Evolutionary conservation across 2,113 vertebrate genomes (phyloP).

Genomic region (Ptilonorhynchus violaceus): DNA sequence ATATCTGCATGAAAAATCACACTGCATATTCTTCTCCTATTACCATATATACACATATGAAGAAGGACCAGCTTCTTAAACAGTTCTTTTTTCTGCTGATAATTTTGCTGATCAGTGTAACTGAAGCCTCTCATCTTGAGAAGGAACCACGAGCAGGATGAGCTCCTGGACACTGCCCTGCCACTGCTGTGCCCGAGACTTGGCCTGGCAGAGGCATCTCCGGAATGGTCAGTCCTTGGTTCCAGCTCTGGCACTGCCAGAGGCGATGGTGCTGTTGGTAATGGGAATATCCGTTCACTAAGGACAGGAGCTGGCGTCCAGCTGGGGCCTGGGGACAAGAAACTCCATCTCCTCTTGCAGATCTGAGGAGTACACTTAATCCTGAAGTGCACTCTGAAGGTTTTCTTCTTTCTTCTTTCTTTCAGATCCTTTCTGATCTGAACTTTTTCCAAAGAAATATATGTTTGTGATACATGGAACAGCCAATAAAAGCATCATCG

Average conservation of each 20-base stretch:
- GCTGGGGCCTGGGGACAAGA: neutral
- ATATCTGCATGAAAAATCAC: neutral
- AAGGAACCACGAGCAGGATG: rapidly evolving
- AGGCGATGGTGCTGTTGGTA: neutral
- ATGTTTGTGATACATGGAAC: conserved; percentile 51
- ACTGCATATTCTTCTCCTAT: neutral
- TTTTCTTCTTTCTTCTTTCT: conserved; percentile 34
- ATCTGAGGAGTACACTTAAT: neutral
- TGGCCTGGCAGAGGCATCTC: neutral
- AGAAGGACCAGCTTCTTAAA: neutral
- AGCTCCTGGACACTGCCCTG: neutral
- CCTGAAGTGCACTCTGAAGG: neutral
- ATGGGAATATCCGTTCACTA: neutral
- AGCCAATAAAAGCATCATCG: conserved; percentile 65
- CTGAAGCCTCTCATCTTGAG: neutral
- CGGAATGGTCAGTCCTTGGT: neutral
- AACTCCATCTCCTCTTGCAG: neutral
- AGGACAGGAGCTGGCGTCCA: neutral
- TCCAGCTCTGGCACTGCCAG: neutral
- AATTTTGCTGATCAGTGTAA: neutral
- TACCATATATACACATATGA: neutral
- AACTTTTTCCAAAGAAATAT: conserved; percentile 36
- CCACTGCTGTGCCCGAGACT: neutral
- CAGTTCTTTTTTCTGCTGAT: neutral
- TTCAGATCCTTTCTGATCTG: conserved; percentile 11